Evolutionary conservation across 2,888 invertebrate genomes (phyloP), one percentile per base, ranked within the genome.

Genomic region (Ametastegia equiseti): DNA sequence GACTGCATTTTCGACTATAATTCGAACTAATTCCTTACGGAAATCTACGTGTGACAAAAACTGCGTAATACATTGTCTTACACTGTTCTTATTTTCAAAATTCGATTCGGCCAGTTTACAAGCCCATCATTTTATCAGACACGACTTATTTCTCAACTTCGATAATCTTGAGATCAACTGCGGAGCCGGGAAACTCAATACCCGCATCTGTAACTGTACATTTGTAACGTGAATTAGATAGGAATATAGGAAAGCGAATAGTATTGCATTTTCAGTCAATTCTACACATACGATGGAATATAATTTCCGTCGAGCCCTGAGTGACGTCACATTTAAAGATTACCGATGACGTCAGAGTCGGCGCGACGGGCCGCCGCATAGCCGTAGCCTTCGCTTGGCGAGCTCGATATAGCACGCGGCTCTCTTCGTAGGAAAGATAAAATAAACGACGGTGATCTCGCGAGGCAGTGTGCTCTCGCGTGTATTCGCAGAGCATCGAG

Each of bases 351-450:
- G 75, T 57, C 54, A 75, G 9, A 39, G 13, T 75, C 75, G 75
- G 50, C 50, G 75, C 75, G 75, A 36, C 75, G 36, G 15, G 45
- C 63, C 15, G 30, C 78, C 45, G 78, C 78, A 39, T 13, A 1
- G 71, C 47, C 27, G 63, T 60, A 63, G 45, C 63, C 78, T 78
- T 54, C 60, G 60, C 78, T 78, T 54, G 42, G 60, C 9, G 60
- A 42, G 78, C 78, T 78, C 60, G 42, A 78, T 78, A 78, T 78
- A 78, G 78, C 78, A 78, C 78, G 60, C 60, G 30, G 60, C 19
- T 67, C 65, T 54, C 36, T 75, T 39, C 36, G 47, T 23, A 36
- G 54, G 60, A 60, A 27, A 60, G 30, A 78, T 78, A 78, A 63
- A 78, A 78, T 78, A 57, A 78, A 42, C 60, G 78, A n/a, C 57